Evolutionary conservation across 2,113 vertebrate species (phyloP).

Genomic region (Pomatostomus ruficeps): DNA sequence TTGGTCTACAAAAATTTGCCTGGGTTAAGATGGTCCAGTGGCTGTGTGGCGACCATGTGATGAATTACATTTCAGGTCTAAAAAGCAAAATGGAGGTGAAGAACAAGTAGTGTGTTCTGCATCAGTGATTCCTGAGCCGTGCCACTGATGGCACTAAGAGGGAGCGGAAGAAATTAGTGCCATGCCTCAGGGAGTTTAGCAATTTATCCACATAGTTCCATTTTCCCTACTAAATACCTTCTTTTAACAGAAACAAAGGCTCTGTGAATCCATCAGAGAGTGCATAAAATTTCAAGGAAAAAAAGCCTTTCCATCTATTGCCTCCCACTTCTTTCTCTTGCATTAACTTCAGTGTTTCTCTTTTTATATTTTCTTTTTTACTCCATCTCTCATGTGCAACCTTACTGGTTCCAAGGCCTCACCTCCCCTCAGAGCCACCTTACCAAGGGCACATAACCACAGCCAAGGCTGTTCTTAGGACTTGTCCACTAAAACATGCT

Average conservation of each 20-base stretch:
- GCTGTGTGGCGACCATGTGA: background rate
- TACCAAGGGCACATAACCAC: background rate
- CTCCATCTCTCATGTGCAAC: background rate
- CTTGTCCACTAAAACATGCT: background rate
- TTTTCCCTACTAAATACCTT: background rate
- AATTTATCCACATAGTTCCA: background rate
- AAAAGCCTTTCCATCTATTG: background rate
- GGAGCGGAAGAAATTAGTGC: background rate
- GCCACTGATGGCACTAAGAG: background rate
- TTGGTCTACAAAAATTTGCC: background rate
- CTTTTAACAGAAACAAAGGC: background rate
- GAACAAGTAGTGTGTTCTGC: background rate
- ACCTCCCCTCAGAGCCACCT: background rate
- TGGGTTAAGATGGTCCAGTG: background rate
- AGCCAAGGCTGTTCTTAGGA: background rate
- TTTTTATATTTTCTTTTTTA: background rate
- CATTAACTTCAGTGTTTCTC: background rate
- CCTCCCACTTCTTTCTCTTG: background rate
- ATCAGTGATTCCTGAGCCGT: background rate
- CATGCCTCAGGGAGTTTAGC: background rate
- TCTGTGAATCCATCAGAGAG: background rate
- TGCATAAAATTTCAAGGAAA: background rate
- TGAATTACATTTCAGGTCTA: background rate
- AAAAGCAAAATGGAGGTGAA: background rate
- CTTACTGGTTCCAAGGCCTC: background rate